These are phyloP conservation scores for Mustelus asterias DNA, from an alignment of 2,113 vertebrate genomes.

Conservation along the genomic window DNA sequence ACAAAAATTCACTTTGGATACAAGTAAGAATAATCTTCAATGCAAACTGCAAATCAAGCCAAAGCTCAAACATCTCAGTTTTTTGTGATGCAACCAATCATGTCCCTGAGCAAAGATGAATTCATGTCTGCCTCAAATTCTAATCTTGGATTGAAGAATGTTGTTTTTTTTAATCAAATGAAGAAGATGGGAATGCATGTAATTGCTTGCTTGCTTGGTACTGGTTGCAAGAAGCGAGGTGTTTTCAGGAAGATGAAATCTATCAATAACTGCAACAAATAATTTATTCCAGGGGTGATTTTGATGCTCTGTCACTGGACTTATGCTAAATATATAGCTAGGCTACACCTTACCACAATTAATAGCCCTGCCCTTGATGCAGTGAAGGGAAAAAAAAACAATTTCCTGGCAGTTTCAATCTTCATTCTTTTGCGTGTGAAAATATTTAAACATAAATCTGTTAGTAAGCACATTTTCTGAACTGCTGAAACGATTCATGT, in stretches of 20 bases:
- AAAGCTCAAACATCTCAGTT: background rate
- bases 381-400: background rate
- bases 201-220: background rate
- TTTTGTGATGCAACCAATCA: background rate
- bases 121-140: background rate
- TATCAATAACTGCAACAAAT: background rate
- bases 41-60: background rate
- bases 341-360: conserved; percentile 9
- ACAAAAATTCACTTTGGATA: background rate
- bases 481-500: background rate
- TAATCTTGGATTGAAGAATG: background rate
- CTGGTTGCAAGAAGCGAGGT: background rate
- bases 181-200: background rate
- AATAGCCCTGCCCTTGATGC: background rate
- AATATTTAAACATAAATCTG: conserved; percentile 16
- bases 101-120: background rate
- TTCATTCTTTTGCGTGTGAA: conserved; percentile 29
- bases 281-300: background rate
- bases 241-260: background rate
- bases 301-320: background rate
- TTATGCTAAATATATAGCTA: background rate
- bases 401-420: background rate
- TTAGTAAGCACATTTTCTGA: background rate
- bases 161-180: background rate
- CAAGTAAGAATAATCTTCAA: background rate